These are phyloP conservation scores for Hipparchia semele DNA, from an alignment of 2,888 invertebrate genomes.

Conservation along the genomic window DNA sequence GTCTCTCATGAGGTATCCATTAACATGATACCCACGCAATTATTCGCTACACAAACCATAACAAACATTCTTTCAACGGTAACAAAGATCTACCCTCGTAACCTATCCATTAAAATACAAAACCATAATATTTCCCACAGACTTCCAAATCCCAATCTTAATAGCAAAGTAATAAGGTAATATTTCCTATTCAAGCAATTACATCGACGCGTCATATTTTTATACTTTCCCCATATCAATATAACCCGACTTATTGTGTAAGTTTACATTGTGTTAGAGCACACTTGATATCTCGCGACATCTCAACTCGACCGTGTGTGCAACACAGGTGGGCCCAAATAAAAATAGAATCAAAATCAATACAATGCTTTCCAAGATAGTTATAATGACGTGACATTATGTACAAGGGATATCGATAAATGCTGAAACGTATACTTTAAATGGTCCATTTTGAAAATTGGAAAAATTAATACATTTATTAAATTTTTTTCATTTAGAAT, in stretches of 20 bases:
- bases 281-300: slow-evolving; percentile 28
- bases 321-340: slow-evolving; percentile 58
- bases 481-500: too few relatives aligned
- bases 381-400: slow-evolving; percentile 46
- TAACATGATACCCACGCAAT: slow-evolving; percentile 4
- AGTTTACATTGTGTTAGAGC: slow-evolving; percentile 21
- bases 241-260: slow-evolving; percentile 31
- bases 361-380: slow-evolving; percentile 61
- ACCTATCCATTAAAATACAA: slow-evolving; percentile 13
- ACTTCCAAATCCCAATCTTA: slow-evolving; percentile 8
- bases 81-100: slow-evolving; percentile 11
- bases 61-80: not conserved
- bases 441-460: not conserved
- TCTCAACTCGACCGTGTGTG: slow-evolving; percentile 42
- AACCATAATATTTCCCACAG: not conserved
- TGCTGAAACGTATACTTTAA: too few relatives aligned
- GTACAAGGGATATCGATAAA: not conserved
- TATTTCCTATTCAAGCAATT: not conserved
- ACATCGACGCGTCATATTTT: slow-evolving; percentile 8
- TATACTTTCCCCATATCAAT: slow-evolving; percentile 29
- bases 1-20: slow-evolving; percentile 7
- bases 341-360: slow-evolving; percentile 72
- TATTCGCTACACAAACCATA: slow-evolving; percentile 5
- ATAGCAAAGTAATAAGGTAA: not conserved
- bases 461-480: not conserved